A percentile compares a stretch with the other conserved stretches of the same genome.
Conservation (phyloP, 2,888 invertebrate genomes). For the Andrena chrysosceles region DNA sequence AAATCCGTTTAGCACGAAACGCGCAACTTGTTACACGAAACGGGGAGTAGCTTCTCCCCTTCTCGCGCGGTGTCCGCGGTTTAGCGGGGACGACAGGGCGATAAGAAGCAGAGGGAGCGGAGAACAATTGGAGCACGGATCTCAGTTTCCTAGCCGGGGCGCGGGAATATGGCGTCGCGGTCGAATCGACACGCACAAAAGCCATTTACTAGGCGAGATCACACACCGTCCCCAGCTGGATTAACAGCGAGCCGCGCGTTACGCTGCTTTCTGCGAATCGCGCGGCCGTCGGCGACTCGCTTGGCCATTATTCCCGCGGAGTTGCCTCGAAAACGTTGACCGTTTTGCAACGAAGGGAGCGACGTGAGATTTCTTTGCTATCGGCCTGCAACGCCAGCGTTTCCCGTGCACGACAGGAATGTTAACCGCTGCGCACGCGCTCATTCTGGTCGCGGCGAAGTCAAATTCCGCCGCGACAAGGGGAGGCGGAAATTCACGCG, state of each 20-base stretch:
- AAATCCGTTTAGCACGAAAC: too few species aligned
- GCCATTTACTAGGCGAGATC: slow-evolving; percentile 56
- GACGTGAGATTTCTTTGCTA: background rate
- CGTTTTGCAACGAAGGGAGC: background rate
- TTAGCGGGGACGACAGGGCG: background rate
- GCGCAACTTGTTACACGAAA: background rate
- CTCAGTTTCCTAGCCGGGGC: slow-evolving; percentile 46
- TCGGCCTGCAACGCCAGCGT: background rate
- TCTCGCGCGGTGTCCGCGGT: background rate
- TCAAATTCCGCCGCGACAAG: background rate
- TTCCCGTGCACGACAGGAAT: background rate
- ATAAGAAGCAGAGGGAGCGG: slow-evolving; percentile 8
- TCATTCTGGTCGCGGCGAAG: background rate
- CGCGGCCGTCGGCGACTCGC: slow-evolving; percentile 28
- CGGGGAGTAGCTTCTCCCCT: background rate
- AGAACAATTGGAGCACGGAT: slow-evolving; percentile 38
- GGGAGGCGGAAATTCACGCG: background rate
- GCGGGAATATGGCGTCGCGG: slow-evolving; percentile 41
- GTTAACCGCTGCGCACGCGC: too few species aligned
- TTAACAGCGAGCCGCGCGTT: slow-evolving; percentile 44
- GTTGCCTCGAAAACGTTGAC: slow-evolving; percentile 5
- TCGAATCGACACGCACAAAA: slow-evolving; percentile 66
- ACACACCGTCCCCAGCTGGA: slow-evolving; percentile 37
- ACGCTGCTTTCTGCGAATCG: slow-evolving; percentile 36
- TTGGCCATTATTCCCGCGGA: slow-evolving; percentile 19